Evolutionary conservation across 2,888 invertebrate genomes (phyloP), one percentile per base, ranked within the genome.

Genomic region (Antheraea yamamai): DNA sequence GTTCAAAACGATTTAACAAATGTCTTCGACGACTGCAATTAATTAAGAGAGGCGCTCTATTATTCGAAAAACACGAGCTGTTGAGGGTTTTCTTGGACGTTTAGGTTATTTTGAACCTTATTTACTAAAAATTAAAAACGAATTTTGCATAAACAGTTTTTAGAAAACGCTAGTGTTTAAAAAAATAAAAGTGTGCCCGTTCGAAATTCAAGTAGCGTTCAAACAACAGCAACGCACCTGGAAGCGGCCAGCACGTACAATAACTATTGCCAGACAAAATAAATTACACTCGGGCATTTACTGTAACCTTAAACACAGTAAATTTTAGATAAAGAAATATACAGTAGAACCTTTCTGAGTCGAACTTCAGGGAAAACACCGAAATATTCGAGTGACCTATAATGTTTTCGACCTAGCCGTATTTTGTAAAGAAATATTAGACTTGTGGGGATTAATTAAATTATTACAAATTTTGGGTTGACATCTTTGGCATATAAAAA

Each of bases 191-290:
- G 76, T 76, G 76, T 79, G 81, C 78, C 79, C 81, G 80, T 83
- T 83, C 74, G 51, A 77, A 79, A 80, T 81, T 80, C 76, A 80
- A 86, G 84, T 85, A 82, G 77, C 79, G 78, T 82, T 81, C 79
- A 79, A 81, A 79, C 77, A 77, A 68, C 73, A 77, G 79, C 81
- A 80, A 83, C 78, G 77, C 86, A 87, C 87, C 87, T 87, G 87
- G 86, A 79, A 66, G 64, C 64, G 64, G 64, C 64, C 64, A 30
- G 30, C 30, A 77, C 76, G 70, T 75, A 80, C 78, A 79, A 72
- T 66, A 66, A 72, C 10, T 70, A 39, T 70, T 70, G 70, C 70
- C 70, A 39, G 70, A 73, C 35, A 8, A 75, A 70, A 73, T 68
- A 72, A 47, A 74, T 39, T 30, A 26, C 66, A 51, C 74, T 66